phyloP scores from a whole-genome alignment of 2,888 invertebrate species.

The Hofmannophila pseudospretella region DNA sequence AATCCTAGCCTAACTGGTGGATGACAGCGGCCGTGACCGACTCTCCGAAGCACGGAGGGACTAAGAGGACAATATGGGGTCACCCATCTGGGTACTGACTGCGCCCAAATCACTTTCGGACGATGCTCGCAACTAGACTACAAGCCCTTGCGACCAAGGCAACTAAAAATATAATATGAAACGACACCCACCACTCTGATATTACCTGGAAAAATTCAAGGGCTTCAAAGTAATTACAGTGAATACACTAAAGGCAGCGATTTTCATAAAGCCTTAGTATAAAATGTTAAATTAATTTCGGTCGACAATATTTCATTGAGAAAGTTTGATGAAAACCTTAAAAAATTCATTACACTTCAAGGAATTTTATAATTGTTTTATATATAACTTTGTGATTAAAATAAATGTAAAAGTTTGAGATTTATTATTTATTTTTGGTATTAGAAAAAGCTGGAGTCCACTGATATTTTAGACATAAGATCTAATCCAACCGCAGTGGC shows the following conservation, averaged over 20 bases:
- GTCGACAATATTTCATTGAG: constrained; percentile 13
- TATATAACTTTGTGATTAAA: constrained; percentile 32
- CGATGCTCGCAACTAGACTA: too few relatives aligned
- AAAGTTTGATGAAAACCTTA: constrained; percentile 22
- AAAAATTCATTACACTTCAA: constrained; percentile 32
- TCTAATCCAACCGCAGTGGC: too few relatives aligned
- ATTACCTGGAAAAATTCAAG: neutral
- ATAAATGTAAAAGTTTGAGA: constrained; percentile 18
- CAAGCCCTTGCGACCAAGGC: too few relatives aligned
- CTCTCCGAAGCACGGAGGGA: too few relatives aligned
- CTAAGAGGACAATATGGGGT: too few relatives aligned
- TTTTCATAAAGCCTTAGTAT: neutral
- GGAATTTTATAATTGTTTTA: constrained; percentile 37
- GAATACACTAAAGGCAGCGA: neutral
- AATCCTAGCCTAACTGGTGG: too few relatives aligned
- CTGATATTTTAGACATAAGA: too few relatives aligned
- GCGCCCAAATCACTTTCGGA: too few relatives aligned
- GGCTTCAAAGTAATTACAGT: neutral
- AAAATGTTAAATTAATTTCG: constrained; percentile 2
- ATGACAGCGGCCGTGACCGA: too few relatives aligned
- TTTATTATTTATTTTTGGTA: neutral
- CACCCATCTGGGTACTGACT: too few relatives aligned
- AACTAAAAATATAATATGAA: too few relatives aligned
- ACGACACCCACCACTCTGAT: neutral
- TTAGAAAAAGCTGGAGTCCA: too few relatives aligned